Evolutionary conservation across 2,113 vertebrate genomes (phyloP), one percentile per base, ranked within the genome.

Genomic region (Vulpes ferrilata): DNA sequence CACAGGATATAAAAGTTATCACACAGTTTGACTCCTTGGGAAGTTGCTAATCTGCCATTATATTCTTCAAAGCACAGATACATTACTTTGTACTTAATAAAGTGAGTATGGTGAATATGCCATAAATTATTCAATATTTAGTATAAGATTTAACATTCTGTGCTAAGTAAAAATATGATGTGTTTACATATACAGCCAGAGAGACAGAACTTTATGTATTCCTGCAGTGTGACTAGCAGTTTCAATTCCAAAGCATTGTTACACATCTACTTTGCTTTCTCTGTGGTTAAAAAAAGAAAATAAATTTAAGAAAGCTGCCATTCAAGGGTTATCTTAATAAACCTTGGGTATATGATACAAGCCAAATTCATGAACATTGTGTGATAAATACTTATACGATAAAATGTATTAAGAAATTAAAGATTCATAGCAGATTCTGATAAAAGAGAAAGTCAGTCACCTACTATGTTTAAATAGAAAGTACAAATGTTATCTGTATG

Each of bases 351-450:
- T 85, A 10, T 1, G 20, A 96, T 80, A 92, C 67, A 82, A 84
- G 30, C 62, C 95, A 80, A 96, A 89, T 71, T 96, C 53, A 81
- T 85, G 87, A 96, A 82, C 85, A 85, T 88, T 95, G 71, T 88
- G 12, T 83, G 93, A 96, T 80, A 94, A 93, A 96, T 97, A 71
- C n/a, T 71, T 87, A 91, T n/a, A 76, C 89, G 57, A 90, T 95
- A 85, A 22, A 95, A 67, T 95, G 8, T 87, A 81, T 95, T 97
- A 96, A 97, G 92, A 96, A 95, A 96, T 96, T 90, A 96, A 96
- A 96, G 96, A 97, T 98, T 94, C 55, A 10, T 97, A 97, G 98
- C 94, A 96, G n/a, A 79, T 74, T 55, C 90, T 73, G 60, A 87
- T 92, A 96, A 90, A 97, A 93, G 71, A 81, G 73, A 96, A 96